Evolutionary conservation across 2,113 vertebrate genomes (phyloP).

Genomic region (Ceyx melanurus): DNA sequence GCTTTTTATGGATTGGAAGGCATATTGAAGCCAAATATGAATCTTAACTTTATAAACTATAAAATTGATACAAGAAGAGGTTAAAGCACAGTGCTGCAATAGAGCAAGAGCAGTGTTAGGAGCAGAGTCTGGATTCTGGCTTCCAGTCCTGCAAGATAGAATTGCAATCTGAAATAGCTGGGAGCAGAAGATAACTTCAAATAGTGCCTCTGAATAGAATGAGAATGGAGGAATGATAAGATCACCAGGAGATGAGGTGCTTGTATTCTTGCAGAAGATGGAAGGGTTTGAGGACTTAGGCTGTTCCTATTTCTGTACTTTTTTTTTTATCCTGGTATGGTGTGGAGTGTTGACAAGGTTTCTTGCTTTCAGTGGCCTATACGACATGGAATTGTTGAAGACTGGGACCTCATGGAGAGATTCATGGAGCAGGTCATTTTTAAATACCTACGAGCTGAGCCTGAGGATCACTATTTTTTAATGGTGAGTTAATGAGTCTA

Average conservation of each 20-base stretch:
- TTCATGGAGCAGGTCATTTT: conserved; percentile 91
- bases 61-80: not conserved
- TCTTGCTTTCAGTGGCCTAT: conserved; percentile 78
- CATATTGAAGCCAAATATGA: not conserved
- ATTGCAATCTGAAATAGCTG: not conserved
- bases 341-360: not conserved
- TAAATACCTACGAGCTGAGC: conserved; percentile 87
- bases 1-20: not conserved
- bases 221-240: not conserved
- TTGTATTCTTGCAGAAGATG: not conserved
- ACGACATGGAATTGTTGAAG: conserved; percentile 83
- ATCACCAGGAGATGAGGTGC: not conserved
- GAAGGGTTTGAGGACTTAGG: not conserved
- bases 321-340: not conserved
- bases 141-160: not conserved
- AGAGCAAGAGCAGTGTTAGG: not conserved
- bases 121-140: not conserved
- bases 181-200: not conserved
- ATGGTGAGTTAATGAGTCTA: conserved; percentile 76
- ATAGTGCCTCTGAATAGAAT: not conserved
- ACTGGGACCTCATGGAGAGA: conserved; percentile 91
- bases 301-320: not conserved
- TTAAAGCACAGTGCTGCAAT: not conserved
- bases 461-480: conserved; percentile 88
- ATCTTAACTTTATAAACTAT: not conserved